Evolutionary conservation across 2,888 invertebrate genomes (phyloP), one percentile per base, ranked within the genome.

Genomic region (Rhogogaster chlorosoma): DNA sequence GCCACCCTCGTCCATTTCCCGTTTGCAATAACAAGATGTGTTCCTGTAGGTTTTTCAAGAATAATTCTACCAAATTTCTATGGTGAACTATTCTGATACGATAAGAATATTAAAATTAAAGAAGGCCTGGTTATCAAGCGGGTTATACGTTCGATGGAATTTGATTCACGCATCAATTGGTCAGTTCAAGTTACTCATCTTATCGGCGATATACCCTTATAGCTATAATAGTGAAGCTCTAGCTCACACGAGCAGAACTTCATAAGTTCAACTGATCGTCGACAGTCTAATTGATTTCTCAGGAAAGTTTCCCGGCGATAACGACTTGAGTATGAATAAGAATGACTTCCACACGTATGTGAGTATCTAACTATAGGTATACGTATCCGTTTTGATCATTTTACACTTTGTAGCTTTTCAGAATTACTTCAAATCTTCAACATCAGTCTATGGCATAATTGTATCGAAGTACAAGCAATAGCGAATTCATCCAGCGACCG

Each of bases 1-100:
- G 45, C 91, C 91, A 86, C 91, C 91, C 12, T 92, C 92, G 85
- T 92, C 92, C 92, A 94, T 94, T 73, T 92, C 92, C 92, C 38
- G 82, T 73, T 78, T 83, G 32, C n/a, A 18, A 9, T 36, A n/a
- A 45, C 26, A 10, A 71, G 32, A 36, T 22, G 36, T 29, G 36
- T 29, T 36, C 18, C 70, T 70, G 36, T n/a, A 22, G 3, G 45
- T 42, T 1, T 7, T 53, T 53, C 0, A 53, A 15, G 7, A 53
- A 53, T 7, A 53, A 53, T 53, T 53, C 7, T 3, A 45, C 9
- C 5, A n/a, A n/a, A 70, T n/a, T n/a, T 36, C n/a, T 4, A 18
- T 36, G 26, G 3, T 26, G 32, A 70, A n/a, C n/a, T 26, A n/a
- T n/a, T n/a, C n/a, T n/a, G n/a, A n/a, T n/a, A 29, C 18, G 18